Percentiles rank a stretch among this genome's conserved stretches.
Evolutionary conservation across 2,888 invertebrate species (phyloP).

Genomic region (Stenodema calcarata): DNA sequence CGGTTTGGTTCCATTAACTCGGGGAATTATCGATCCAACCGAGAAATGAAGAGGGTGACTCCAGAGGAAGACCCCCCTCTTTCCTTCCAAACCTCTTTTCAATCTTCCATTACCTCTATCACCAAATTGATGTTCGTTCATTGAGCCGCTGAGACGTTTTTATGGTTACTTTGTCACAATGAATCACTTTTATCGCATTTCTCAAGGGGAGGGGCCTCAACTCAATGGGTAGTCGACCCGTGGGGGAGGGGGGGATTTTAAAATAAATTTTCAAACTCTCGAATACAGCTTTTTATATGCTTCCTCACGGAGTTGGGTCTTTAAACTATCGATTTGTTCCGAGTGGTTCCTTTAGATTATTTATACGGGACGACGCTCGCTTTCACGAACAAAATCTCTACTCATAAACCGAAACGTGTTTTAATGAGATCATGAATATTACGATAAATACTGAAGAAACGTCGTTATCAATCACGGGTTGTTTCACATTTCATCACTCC

Average conservation of each 20-base stretch:
- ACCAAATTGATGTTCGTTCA: constrained; percentile 44
- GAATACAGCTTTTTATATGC: constrained; percentile 37
- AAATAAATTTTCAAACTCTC: constrained; percentile 39
- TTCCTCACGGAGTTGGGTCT: constrained; percentile 32
- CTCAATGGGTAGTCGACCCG: neutral
- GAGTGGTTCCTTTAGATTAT: neutral
- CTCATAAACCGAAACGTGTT: too few species aligned
- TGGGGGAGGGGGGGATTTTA: constrained; percentile 12
- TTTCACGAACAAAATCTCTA: neutral
- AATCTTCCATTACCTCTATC: constrained; percentile 46
- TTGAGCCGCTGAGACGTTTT: constrained; percentile 40
- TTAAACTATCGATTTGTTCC: neutral
- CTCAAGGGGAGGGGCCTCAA: neutral
- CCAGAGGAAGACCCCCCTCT: neutral
- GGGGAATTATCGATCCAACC: neutral
- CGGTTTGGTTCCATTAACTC: neutral
- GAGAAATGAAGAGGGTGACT: neutral
- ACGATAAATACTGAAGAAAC: too few species aligned
- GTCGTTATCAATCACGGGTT: too few species aligned
- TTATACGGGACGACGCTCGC: neutral
- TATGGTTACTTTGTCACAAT: constrained; percentile 47
- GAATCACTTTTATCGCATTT: constrained; percentile 48
- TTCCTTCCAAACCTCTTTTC: constrained; percentile 33
- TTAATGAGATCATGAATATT: too few species aligned
- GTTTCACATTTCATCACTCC: too few species aligned